phyloP scores from a whole-genome alignment of 2,888 invertebrate genomes.

The Caenorhabditis japonica region DNA sequence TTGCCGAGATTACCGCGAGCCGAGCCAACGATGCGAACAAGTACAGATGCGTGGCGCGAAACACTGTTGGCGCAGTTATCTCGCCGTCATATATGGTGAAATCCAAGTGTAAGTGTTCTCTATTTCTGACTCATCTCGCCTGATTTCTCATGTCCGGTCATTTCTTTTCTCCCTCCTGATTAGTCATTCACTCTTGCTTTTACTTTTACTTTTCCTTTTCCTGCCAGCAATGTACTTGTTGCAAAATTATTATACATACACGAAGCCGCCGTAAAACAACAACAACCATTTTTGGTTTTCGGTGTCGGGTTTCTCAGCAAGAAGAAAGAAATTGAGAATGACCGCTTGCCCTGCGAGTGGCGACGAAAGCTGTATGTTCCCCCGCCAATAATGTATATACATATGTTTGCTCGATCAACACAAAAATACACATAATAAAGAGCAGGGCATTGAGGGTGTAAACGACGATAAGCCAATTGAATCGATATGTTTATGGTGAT shows the following conservation, averaged over 20 bases:
- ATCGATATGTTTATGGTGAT: background rate
- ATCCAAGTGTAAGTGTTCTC: slow-evolving; percentile 41
- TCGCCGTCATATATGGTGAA: slow-evolving; percentile 33
- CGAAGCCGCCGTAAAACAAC: slow-evolving; percentile 10
- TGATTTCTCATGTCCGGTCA: background rate
- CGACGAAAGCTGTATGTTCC: slow-evolving; percentile 37
- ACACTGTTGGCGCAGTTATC: slow-evolving; percentile 77
- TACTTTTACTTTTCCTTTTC: background rate
- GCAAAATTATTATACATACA: slow-evolving; percentile 14
- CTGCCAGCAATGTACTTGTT: background rate
- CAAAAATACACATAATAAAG: slow-evolving; percentile 39
- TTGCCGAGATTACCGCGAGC: slow-evolving; percentile 24
- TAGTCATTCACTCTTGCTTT: slow-evolving; percentile 12
- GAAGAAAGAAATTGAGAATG: slow-evolving; percentile 18
- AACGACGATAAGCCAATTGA: slow-evolving; percentile 1
- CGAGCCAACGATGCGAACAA: slow-evolving; percentile 53
- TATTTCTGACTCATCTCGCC: slow-evolving; percentile 23
- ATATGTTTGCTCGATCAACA: slow-evolving; percentile 49
- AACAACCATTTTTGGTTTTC: slow-evolving; percentile 27
- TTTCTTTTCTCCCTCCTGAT: slow-evolving; percentile 12
- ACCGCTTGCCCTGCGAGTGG: slow-evolving; percentile 10
- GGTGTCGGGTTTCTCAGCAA: slow-evolving; percentile 36
- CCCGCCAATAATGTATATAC: slow-evolving; percentile 23
- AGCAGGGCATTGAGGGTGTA: slow-evolving; percentile 25
- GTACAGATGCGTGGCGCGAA: slow-evolving; percentile 79